A percentile compares a stretch with the other conserved stretches of the same genome.
These are phyloP conservation scores for Dastarcus helophoroides DNA, from an alignment of 2,888 invertebrate genomes.

Conservation along the genomic window DNA sequence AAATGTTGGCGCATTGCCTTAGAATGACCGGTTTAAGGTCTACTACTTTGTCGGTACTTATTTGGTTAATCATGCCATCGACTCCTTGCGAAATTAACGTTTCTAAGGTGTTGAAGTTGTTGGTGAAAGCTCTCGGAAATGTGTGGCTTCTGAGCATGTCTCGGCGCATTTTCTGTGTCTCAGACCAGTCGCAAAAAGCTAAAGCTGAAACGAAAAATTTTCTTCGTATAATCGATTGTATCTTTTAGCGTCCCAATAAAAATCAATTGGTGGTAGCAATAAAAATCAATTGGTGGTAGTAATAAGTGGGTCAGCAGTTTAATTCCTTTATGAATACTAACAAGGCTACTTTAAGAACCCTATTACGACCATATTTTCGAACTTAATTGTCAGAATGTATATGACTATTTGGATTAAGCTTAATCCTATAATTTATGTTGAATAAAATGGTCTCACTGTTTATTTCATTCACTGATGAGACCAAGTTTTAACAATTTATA, in stretches of 20 bases:
- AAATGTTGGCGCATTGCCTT: slow-evolving; percentile 47
- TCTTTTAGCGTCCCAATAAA: slow-evolving; percentile 3
- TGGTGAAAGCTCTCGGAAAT: slow-evolving; percentile 46
- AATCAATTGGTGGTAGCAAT: too few relatives aligned
- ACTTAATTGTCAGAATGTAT: too few relatives aligned
- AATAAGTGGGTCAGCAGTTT: too few relatives aligned
- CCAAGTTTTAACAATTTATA: too few relatives aligned
- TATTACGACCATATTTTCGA: too few relatives aligned
- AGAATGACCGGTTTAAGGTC: slow-evolving; percentile 40
- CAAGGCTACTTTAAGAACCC: too few relatives aligned
- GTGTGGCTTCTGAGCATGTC: slow-evolving; percentile 47
- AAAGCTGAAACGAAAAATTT: slow-evolving; percentile 42
- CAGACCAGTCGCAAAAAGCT: slow-evolving; percentile 60
- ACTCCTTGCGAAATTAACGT: slow-evolving; percentile 38
- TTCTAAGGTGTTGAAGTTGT: slow-evolving; percentile 42
- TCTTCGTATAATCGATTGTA: slow-evolving; percentile 6
- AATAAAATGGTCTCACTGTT: too few relatives aligned
- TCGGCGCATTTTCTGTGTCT: slow-evolving; percentile 47
- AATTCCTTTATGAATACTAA: too few relatives aligned
- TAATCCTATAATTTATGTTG: too few relatives aligned
- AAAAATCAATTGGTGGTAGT: too few relatives aligned
- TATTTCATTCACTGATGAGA: too few relatives aligned
- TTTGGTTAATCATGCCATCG: slow-evolving; percentile 25
- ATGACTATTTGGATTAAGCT: too few relatives aligned
- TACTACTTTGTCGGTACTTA: slow-evolving; percentile 20